Evolutionary conservation across 1,140 invertebrate species (phyloP), one percentile per base, ranked within the genome.

Genomic region (Mycetomoellerius zeteki): DNA sequence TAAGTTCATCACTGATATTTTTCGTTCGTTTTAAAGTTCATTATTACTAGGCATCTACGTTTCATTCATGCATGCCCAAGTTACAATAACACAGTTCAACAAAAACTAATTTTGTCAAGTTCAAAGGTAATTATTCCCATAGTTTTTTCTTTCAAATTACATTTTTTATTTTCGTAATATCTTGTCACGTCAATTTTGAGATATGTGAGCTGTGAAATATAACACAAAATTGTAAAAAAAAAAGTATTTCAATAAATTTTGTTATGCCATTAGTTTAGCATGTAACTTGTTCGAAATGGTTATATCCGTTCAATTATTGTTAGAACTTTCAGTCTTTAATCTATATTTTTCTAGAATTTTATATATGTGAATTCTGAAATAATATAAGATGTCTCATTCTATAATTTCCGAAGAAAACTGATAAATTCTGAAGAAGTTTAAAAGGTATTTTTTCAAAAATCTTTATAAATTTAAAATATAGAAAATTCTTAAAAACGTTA

Each of bases 21-120:
- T 47, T 30, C 58, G 5, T 65, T 50, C 14, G 33, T 21, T 54
- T 43, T 43, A 7, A 7, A 52, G 5, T 80, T 7, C 37, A 43
- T 37, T 43, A n/a, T 67, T 8, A 50, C 1, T 24, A 21, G 27
- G 47, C 14, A 37, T 27, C 19, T 37, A 69, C n/a, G 62, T 69
- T 69, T 54, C 64, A 54, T 81, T 81, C 77, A 69, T 21, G 77
- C 33, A 69, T 81, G 47, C 65, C 30, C 50, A 69, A 52, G 2
- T 56, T 54, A 4, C 4, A 47, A 47, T 47, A 67, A 47, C 16
- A 7, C 37, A 69, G 21, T 69, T 69, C 21, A 50, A 69, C n/a
- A 69, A 24, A 50, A 50, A 69, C 0, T 8, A 27, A 69, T 2
- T 69, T 69, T 50, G 21, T 24, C 12, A 69, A 67, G 24, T 7